Conservation (phyloP, 2,797 vertebrate genomes). For the Gambusia yucatana region DNA sequence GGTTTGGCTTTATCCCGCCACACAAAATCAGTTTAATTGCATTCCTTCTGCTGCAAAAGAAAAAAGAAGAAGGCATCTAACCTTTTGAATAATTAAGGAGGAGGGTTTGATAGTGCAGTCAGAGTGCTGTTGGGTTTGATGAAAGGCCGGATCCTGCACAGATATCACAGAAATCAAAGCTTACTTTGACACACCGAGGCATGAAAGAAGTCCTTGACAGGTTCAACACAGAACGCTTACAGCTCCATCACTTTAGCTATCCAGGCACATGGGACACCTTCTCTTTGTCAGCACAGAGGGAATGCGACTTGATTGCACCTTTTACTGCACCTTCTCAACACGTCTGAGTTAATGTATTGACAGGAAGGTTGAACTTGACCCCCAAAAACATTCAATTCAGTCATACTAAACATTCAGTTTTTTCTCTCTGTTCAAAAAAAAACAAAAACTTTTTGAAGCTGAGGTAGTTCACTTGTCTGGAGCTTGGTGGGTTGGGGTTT, state of each 20-base stretch:
- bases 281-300: conserved; percentile 15
- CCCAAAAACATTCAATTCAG: conserved; percentile 14
- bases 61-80: conserved; percentile 21
- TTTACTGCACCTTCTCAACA: conserved; percentile 11
- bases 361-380: neutral
- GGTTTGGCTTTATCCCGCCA: conserved; percentile 9
- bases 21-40: conserved; percentile 11
- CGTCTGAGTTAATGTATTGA: conserved; percentile 24
- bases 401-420: conserved; percentile 7
- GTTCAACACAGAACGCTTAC: conserved; percentile 28
- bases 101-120: conserved; percentile 39
- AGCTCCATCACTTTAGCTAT: conserved; percentile 15
- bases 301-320: conserved; percentile 32
- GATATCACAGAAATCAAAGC: conserved; percentile 57
- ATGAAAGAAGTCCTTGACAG: conserved; percentile 47
- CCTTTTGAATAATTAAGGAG: conserved; percentile 53
- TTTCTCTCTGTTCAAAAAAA: no score
- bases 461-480: conserved; percentile 1
- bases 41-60: conserved; percentile 17
- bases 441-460: conserved; percentile 22
- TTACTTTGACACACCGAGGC: conserved; percentile 29
- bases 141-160: conserved; percentile 33
- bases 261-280: conserved; percentile 27
- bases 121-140: conserved; percentile 47
- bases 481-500: conserved; percentile 10